These are phyloP conservation scores for Apodemia zela DNA, from an alignment of 2,888 invertebrate genomes.

Conservation along the genomic window DNA sequence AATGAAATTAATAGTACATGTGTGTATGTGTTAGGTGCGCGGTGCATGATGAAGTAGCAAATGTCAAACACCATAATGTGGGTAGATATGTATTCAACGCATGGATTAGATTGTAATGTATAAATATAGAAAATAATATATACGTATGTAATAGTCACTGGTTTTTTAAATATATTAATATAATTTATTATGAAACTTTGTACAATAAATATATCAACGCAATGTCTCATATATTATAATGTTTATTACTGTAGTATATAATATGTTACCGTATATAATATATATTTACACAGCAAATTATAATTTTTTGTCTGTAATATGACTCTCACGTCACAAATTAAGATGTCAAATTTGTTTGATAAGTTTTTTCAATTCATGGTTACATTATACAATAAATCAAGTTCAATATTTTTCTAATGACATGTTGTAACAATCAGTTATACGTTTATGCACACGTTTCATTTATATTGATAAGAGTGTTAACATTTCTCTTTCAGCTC, in stretches of 20 bases:
- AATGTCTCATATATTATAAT: neutral
- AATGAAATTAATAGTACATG: conserved; percentile 43
- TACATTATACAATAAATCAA: neutral
- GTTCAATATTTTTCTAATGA: no score
- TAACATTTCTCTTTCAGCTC: conserved; percentile 89
- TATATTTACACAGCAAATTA: neutral
- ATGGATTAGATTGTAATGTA: conserved; percentile 34
- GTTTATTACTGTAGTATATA: neutral
- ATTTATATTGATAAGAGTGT: conserved; percentile 44
- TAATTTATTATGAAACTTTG: no score
- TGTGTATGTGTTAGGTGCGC: conserved; percentile 62
- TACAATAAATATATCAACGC: neutral
- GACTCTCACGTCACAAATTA: neutral
- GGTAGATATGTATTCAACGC: conserved; percentile 46
- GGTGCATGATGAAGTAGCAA: conserved; percentile 63
- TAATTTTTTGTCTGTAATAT: neutral
- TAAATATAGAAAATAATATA: conserved; percentile 23
- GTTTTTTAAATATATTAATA: no score
- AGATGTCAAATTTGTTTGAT: neutral
- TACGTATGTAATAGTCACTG: no score
- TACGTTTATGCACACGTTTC: neutral
- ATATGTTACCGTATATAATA: neutral
- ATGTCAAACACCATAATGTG: conserved; percentile 38
- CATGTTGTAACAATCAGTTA: no score
- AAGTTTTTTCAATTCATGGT: no score